Evolutionary conservation across 2,113 vertebrate genomes (phyloP).

Genomic region (Henicopernis longicauda): DNA sequence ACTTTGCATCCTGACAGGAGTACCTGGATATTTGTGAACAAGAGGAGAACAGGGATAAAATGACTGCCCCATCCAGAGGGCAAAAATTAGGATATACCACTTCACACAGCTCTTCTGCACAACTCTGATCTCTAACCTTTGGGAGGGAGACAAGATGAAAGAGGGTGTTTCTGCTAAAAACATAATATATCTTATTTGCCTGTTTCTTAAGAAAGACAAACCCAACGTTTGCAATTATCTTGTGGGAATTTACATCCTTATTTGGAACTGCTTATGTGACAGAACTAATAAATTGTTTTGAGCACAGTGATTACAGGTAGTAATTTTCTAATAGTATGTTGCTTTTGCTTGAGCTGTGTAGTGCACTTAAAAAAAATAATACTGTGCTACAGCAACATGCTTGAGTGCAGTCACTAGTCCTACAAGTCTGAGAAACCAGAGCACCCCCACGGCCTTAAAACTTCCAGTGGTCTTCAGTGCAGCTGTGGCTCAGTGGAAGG

Average conservation of each 20-base stretch:
- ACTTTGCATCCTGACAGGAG: not conserved
- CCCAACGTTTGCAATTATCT: not conserved
- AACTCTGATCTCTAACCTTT: not conserved
- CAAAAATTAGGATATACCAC: not conserved
- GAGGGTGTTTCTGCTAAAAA: not conserved
- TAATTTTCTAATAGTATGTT: not conserved
- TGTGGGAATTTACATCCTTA: not conserved
- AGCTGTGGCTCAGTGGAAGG: not conserved
- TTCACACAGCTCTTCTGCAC: not conserved
- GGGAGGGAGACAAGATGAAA: not conserved
- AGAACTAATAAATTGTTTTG: slow-evolving; percentile 50
- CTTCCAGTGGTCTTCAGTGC: not conserved
- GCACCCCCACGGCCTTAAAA: not conserved
- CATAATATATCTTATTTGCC: not conserved
- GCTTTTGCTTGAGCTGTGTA: not conserved
- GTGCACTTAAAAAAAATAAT: not conserved
- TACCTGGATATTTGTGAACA: not conserved
- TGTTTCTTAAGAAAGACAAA: slow-evolving; percentile 14
- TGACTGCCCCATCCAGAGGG: not conserved
- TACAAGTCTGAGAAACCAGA: not conserved
- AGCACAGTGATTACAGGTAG: not conserved
- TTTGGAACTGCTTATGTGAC: slow-evolving; percentile 13
- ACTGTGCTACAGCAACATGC: not conserved
- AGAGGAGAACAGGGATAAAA: not conserved
- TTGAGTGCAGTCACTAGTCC: not conserved